Conservation (phyloP, 2,797 vertebrate species). For the Chaunax sp. region DNA sequence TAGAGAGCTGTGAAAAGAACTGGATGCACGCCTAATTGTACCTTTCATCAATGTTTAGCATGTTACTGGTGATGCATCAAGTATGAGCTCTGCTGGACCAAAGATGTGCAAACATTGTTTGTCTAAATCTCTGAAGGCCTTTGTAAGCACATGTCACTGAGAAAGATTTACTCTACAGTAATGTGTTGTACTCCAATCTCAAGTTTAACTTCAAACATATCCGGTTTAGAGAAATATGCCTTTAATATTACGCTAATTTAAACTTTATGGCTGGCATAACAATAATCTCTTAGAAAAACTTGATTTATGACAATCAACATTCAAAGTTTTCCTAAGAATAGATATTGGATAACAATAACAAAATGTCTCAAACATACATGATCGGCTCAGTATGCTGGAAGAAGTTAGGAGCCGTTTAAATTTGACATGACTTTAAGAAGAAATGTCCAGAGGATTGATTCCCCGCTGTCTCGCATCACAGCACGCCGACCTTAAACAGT, state of each 20-base stretch:
- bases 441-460: conserved; percentile 43
- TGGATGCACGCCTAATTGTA: conserved; percentile 44
- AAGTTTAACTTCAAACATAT: neutral
- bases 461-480: conserved; percentile 54
- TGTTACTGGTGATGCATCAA: conserved; percentile 44
- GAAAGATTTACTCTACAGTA: conserved; percentile 4
- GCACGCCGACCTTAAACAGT: conserved; percentile 42
- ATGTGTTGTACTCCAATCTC: neutral
- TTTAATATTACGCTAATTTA: neutral
- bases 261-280: neutral
- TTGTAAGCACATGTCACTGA: conserved; percentile 18
- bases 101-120: conserved; percentile 20
- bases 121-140: conserved; percentile 36
- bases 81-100: conserved; percentile 33
- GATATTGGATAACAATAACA: neutral
- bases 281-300: neutral
- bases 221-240: neutral
- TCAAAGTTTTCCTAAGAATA: neutral
- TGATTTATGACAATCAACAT: neutral
- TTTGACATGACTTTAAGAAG: conserved; percentile 59
- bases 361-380: neutral
- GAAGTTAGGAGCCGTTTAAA: conserved; percentile 42
- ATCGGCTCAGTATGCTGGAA: conserved; percentile 9
- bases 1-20: conserved; percentile 41
- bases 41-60: conserved; percentile 54